Evolutionary conservation across 2,888 invertebrate genomes (phyloP), one percentile per base, ranked within the genome.

Genomic region (Timema cristinae): DNA sequence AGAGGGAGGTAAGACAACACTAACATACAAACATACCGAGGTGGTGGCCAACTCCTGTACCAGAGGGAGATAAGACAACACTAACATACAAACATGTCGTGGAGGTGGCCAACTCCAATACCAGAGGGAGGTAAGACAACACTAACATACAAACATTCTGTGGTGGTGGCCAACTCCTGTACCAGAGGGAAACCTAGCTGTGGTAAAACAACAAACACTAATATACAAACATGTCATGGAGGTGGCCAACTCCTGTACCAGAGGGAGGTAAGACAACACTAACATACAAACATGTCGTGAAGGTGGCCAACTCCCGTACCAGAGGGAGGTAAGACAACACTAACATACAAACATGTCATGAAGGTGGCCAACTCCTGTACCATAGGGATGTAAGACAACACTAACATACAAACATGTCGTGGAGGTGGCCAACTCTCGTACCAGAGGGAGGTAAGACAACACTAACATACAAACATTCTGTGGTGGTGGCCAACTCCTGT

Each of bases 351-450:
- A 81, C 95, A 95, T 83, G 95, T 95, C 71, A 92, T 92, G 66
- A 95, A 95, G 84, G 90, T 90, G 79, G 89, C 94, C 77, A 93
- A 92, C 81, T 92, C 94, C 77, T 90, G 94, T 81, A 91, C 92
- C 76, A 86, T 90, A 81, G 90, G 93, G 82, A 91, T 90, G 91
- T 92, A 59, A 71, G 71, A 2, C 15, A 5, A 13, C 7, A 10
- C 7, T 13, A 50, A 67, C 13, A 11, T 48, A 32, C 32, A 32
- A 32, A 32, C 32, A 32, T 32, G 32, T 1, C 4, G 32, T 1
- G 32, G 32, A 32, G 4, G 32, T 32, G 32, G 32, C 32, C 32
- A 32, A 32, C 32, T 32, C 32, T 4, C 32, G 4, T 32, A 32
- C 32, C 32, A 32, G 32, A 32, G 32, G 32, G 32, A 32, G 32